A percentile compares a stretch with the other conserved stretches of the same genome.
Conservation (phyloP, 1,140 invertebrate genomes). For the Trinorchestia longiramus region DNA sequence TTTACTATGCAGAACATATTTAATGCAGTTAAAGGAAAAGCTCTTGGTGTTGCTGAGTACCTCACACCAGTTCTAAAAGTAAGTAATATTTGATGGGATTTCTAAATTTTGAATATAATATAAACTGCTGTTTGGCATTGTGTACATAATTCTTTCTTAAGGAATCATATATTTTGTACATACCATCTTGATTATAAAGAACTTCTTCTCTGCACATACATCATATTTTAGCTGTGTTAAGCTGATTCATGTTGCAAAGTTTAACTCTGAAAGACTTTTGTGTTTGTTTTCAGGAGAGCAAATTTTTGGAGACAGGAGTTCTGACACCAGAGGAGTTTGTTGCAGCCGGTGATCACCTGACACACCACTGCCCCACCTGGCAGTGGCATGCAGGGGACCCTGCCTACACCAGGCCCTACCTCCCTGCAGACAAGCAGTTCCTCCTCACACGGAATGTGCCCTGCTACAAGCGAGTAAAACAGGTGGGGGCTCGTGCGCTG, state of each 20-base stretch:
- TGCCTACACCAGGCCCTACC: conserved; percentile 77
- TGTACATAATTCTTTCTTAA: no score
- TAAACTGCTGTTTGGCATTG: no score
- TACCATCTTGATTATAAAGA: not conserved
- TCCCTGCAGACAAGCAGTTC: conserved; percentile 97
- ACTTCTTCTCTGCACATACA: not conserved
- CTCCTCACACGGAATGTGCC: conserved; percentile 96
- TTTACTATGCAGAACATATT: conserved; percentile 91
- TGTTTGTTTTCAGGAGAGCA: conserved; percentile 84
- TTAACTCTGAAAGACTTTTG: conserved; percentile 24
- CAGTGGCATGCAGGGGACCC: conserved; percentile 86
- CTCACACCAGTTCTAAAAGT: conserved; percentile 95
- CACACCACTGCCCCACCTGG: conserved; percentile 99
- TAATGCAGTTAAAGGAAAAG: conserved; percentile 94
- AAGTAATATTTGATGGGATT: not conserved
- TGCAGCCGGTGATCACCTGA: conserved; percentile 96
- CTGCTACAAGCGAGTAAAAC: conserved; percentile 92
- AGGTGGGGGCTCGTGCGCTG: conserved; percentile 73
- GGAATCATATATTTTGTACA: not conserved
- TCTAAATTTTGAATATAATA: not conserved
- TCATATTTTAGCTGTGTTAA: not conserved
- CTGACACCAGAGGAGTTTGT: conserved; percentile 95
- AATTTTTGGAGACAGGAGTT: conserved; percentile 98
- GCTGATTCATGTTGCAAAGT: not conserved
- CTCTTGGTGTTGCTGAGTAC: conserved; percentile 94